Conservation (phyloP, 53 echinoderm and acorn worm species). For the Paracentrotus lividus region DNA sequence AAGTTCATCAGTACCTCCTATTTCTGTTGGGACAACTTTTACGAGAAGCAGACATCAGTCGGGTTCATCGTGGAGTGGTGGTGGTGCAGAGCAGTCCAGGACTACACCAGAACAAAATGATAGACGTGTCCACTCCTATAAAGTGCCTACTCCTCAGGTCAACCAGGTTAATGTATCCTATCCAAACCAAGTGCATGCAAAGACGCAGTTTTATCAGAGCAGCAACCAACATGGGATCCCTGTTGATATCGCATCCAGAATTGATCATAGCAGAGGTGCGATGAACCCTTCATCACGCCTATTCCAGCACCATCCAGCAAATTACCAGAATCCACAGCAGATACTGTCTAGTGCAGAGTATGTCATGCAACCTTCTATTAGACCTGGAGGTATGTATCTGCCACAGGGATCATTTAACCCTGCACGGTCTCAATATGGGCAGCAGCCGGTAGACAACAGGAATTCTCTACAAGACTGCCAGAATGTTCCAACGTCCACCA, state of each 20-base stretch:
- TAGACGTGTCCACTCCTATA: background rate
- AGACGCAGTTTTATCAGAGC: background rate
- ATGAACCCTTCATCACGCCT: slow-evolving; percentile 51
- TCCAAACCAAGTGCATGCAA: background rate
- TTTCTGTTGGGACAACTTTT: background rate
- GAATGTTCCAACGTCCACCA: slow-evolving; percentile 22
- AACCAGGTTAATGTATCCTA: background rate
- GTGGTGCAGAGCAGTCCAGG: background rate
- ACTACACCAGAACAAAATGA: background rate
- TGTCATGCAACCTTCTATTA: background rate
- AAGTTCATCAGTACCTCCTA: slow-evolving; percentile 8
- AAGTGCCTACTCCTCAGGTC: background rate
- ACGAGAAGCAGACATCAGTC: background rate
- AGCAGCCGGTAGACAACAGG: slow-evolving; percentile 13
- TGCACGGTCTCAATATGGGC: background rate
- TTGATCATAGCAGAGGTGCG: background rate
- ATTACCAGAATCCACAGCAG: background rate
- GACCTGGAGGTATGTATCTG: background rate
- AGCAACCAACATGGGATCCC: background rate
- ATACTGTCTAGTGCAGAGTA: background rate
- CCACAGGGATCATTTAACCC: slow-evolving; percentile 19
- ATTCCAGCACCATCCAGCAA: slow-evolving; percentile 21
- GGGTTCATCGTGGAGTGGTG: slow-evolving; percentile 2
- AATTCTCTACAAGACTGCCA: slow-evolving; percentile 9
- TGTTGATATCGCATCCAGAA: slow-evolving; percentile 7